Evolutionary conservation across 1,140 invertebrate species (phyloP), one percentile per base, ranked within the genome.

Genomic region (Cryptotermes secundus): DNA sequence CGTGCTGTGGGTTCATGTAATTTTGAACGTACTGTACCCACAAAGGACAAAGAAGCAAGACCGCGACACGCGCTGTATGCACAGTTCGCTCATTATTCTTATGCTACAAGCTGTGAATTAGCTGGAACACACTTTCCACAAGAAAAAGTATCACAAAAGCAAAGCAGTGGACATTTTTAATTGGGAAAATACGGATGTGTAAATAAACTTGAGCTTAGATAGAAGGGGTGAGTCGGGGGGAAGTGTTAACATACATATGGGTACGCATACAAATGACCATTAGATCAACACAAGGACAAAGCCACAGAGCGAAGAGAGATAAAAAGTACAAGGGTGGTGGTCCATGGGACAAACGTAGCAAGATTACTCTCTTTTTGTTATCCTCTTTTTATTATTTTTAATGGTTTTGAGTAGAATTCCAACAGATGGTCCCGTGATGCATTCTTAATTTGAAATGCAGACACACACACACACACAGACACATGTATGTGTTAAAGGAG

Each of bases 111-210:
- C 59, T 72, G 59, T 26, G 59, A 72, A 72, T 72, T 72, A 72
- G 59, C 59, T 1, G 26, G 0, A 72, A 72, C 59, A 72, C 59
- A n/a, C 26, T 72, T 72, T 72, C n/a, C 26, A 72, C 26, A 72
- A 72, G n/a, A 72, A n/a, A 49, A 49, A 22, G 45, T 19, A 49
- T 49, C 45, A 49, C 45, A 49, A 49, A 72, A 72, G 59, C 59
- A 72, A 72, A 72, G 59, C 59, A 72, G 59, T 72, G 59, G 59
- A 72, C 59, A 72, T 72, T 72, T 72, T 72, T 72, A 72, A 72
- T 72, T 72, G 59, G 59, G 26, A 72, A 31, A 72, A 72, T 72
- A 72, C 59, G 14, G 2, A 72, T 72, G 59, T 72, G 59, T 72
- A 72, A 72, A 72, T 72, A 72, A 19, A 72, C 59, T 31, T 31